Conservation (phyloP, 1,140 invertebrate genomes). For the Scylla paramamosain region DNA sequence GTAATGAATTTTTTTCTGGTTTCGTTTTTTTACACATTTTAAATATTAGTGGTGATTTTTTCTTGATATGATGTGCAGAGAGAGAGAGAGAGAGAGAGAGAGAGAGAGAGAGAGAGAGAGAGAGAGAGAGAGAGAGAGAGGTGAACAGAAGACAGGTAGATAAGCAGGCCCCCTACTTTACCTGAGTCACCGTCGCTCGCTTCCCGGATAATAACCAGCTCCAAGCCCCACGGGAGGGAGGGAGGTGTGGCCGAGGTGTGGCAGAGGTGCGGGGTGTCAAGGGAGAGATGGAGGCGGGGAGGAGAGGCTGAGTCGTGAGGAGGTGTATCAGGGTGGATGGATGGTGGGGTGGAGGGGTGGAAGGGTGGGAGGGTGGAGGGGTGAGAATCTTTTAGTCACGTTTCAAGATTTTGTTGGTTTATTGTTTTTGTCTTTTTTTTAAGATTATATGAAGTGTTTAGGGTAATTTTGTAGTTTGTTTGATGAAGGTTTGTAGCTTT, state of each 20-base stretch:
- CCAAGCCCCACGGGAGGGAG: not conserved
- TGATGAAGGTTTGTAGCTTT: too few relatives aligned
- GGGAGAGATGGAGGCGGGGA: not conserved
- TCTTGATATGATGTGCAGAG: not conserved
- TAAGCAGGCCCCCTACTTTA: not conserved
- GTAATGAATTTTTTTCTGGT: too few relatives aligned
- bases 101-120: slow-evolving; percentile 35
- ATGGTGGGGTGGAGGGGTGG: not conserved
- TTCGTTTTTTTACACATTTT: too few relatives aligned
- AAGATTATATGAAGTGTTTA: too few relatives aligned
- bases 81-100: slow-evolving; percentile 42
- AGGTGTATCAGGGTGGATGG: too few relatives aligned
- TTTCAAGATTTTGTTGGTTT: too few relatives aligned
- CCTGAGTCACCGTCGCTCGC: not conserved
- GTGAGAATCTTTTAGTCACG: not conserved
- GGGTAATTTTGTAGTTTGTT: too few relatives aligned
- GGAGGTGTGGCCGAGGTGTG: not conserved
- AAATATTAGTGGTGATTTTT: too few relatives aligned
- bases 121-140: not conserved
- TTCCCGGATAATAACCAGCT: not conserved
- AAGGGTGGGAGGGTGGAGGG: not conserved
- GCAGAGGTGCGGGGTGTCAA: not conserved
- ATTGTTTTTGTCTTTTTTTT: too few relatives aligned
- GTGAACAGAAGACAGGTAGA: not conserved
- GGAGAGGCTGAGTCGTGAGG: not conserved